Evolutionary conservation across 2,113 vertebrate genomes (phyloP).

Genomic region (Mustelus asterias): DNA sequence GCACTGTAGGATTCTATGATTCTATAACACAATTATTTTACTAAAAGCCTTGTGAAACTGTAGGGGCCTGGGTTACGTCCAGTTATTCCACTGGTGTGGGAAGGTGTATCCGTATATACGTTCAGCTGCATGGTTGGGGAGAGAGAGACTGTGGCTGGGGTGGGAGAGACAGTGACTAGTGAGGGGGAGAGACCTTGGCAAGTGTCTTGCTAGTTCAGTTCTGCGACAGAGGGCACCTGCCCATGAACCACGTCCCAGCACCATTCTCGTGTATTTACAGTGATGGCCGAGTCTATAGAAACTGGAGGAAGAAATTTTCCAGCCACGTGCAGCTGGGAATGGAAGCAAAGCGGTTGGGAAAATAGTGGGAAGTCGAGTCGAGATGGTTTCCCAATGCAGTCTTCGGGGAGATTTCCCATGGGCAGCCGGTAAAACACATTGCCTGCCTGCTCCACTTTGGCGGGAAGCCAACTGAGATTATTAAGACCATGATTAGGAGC

Average conservation of each 20-base stretch:
- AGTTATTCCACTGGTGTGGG: neutral
- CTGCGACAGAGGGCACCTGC: neutral
- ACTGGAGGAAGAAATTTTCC: too few species aligned
- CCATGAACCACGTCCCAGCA: neutral
- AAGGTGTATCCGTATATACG: neutral
- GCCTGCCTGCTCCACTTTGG: neutral
- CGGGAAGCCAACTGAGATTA: too few species aligned
- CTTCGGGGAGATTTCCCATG: neutral
- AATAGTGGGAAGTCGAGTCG: neutral
- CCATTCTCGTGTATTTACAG: neutral
- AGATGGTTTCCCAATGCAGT: too few species aligned
- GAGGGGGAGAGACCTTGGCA: neutral
- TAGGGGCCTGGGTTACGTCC: neutral
- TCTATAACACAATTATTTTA: neutral
- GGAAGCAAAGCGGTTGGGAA: neutral
- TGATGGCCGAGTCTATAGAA: neutral
- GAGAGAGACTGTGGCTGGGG: too few species aligned
- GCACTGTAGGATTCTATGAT: too few species aligned
- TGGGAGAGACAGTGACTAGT: neutral
- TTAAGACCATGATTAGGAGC: too few species aligned
- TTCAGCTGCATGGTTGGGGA: neutral
- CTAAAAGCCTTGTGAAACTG: neutral
- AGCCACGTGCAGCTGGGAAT: neutral
- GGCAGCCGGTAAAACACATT: neutral
- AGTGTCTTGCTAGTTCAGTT: neutral